phyloP scores from a whole-genome alignment of 2,888 invertebrate species.

The Rhagonycha fulva region DNA sequence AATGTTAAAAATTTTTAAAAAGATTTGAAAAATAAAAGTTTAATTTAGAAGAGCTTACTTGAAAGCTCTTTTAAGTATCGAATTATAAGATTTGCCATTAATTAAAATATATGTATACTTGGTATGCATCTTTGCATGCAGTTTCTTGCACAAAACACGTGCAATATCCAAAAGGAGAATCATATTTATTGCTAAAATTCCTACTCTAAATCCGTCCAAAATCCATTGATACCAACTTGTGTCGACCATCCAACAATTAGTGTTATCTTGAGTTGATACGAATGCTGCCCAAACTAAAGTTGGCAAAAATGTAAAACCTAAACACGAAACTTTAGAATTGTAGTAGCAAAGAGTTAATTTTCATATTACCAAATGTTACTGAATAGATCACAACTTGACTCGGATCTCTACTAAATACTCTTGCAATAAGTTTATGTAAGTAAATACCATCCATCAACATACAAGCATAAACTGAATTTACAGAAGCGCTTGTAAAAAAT shows the following conservation, averaged over 20 bases:
- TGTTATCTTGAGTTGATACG: constrained; percentile 58
- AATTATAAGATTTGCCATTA: constrained; percentile 19
- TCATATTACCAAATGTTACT: constrained; percentile 53
- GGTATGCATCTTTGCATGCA: constrained; percentile 57
- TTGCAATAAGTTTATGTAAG: constrained; percentile 68
- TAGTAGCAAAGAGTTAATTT: not conserved
- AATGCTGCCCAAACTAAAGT: constrained; percentile 61
- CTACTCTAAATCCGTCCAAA: constrained; percentile 63
- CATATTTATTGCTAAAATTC: constrained; percentile 62
- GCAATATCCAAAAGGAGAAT: constrained; percentile 66
- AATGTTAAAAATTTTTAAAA: not conserved
- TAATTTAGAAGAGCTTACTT: constrained; percentile 17
- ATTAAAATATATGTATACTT: constrained; percentile 28
- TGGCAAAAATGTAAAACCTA: constrained; percentile 58
- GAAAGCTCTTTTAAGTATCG: constrained; percentile 11
- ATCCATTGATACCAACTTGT: constrained; percentile 64
- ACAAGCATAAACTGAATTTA: constrained; percentile 67
- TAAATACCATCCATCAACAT: constrained; percentile 71
- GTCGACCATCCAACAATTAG: constrained; percentile 67
- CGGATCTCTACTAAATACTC: constrained; percentile 64
- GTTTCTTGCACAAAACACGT: constrained; percentile 66
- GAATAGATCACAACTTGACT: constrained; percentile 57
- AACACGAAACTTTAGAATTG: constrained; percentile 26
- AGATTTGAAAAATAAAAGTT: not conserved
- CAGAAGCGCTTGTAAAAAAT: constrained; percentile 59